Conservation (phyloP, 2,888 invertebrate genomes). For the Caenorhabditis japonica region DNA sequence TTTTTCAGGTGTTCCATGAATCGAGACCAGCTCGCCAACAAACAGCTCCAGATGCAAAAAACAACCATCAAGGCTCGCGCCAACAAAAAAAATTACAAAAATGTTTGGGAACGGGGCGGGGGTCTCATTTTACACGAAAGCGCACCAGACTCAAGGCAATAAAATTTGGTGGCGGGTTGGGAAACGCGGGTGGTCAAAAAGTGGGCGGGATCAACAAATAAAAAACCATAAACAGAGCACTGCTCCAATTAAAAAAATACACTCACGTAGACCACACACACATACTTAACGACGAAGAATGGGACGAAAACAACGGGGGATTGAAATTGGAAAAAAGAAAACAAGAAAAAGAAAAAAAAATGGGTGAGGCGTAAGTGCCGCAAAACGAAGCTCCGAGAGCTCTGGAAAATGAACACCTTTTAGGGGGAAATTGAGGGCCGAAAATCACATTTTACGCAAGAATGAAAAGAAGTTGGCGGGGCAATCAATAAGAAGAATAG, state of each 20-base stretch:
- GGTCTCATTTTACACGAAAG: constrained; percentile 38
- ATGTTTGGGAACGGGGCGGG: constrained; percentile 3
- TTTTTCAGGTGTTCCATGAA: not conserved
- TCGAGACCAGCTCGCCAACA: constrained; percentile 30
- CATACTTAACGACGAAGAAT: constrained; percentile 1
- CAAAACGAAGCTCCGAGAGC: constrained; percentile 11
- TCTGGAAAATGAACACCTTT: constrained; percentile 10
- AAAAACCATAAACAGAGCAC: constrained; percentile 29
- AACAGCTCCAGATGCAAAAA: not conserved
- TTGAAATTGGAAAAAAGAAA: constrained; percentile 10
- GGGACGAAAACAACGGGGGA: constrained; percentile 17
- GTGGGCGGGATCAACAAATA: constrained; percentile 23
- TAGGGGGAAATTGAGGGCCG: constrained; percentile 1
- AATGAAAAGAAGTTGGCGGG: not conserved
- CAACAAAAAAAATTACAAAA: no score
- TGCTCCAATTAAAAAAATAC: constrained; percentile 39
- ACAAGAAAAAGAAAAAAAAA: not conserved
- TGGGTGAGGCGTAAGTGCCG: constrained; percentile 13
- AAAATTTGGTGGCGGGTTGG: constrained; percentile 9
- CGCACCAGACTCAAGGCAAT: constrained; percentile 41
- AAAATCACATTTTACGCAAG: constrained; percentile 25
- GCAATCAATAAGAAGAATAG: no score
- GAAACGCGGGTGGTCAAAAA: not conserved
- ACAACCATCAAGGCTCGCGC: no score
- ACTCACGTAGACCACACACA: not conserved